Evolutionary conservation across 2,888 invertebrate genomes (phyloP), one percentile per base, ranked within the genome.

Genomic region (Stenodema calcarata): DNA sequence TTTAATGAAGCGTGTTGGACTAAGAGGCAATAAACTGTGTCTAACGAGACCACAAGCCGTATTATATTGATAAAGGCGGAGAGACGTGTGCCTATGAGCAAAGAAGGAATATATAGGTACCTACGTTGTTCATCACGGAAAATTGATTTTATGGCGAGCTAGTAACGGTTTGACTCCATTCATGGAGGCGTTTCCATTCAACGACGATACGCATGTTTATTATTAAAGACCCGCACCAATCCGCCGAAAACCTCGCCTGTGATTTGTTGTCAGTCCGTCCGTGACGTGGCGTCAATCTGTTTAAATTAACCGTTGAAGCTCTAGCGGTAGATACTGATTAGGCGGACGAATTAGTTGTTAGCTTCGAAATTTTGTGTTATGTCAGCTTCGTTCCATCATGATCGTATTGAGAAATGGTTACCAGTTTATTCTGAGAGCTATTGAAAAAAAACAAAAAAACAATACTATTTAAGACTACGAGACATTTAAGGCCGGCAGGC

Each of bases 131-230:
- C 78, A 41, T 78, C 41, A 78, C 44, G 44, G 78, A 78, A 78
- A 78, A 78, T 78, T 78, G 78, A 78, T 78, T 78, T 78, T 78
- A 78, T 78, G 78, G 78, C 78, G 23, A 42, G 78, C 78, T 78
- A 44, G 78, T 44, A 41, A 78, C 42, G 78, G 42, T 44, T 78
- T 44, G 73, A 75, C 78, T 78, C 78, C 78, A 78, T 78, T 78
- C 78, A 78, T 44, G 44, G 47, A 14, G 78, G 47, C n/a, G 78
- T 44, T 78, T 23, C 78, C 78, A 78, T 78, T 78, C 78, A 78
- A 7, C 18, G 18, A 69, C 73, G 30, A 44, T 78, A 28, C 47
- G 78, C 78, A 23, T 42, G 78, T 12, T 44, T 78, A 78, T 78
- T 44, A 78, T 44, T 44, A 78, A 78, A 78, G 78, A 78, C 27